phyloP scores from a whole-genome alignment of 2,888 invertebrate species.

The Polylopha cassiicola region DNA sequence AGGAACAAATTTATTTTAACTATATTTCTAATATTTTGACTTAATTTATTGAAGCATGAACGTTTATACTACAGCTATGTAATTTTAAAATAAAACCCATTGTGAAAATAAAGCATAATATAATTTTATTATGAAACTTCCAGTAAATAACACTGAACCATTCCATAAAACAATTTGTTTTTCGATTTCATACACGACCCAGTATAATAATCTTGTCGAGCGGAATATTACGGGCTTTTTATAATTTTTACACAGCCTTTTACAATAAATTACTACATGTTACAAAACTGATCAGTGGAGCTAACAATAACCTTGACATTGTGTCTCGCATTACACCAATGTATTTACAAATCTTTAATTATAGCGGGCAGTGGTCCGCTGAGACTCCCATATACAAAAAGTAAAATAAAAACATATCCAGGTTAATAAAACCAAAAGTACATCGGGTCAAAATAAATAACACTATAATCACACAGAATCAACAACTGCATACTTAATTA shows the following conservation, averaged over 20 bases:
- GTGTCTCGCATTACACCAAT: constrained; percentile 51
- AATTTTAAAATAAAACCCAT: constrained; percentile 55
- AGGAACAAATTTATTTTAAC: background rate
- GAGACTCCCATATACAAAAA: constrained; percentile 27
- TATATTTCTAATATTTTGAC: constrained; percentile 13
- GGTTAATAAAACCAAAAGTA: constrained; percentile 17
- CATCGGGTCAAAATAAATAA: constrained; percentile 18
- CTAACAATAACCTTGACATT: constrained; percentile 48
- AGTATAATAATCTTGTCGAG: constrained; percentile 57
- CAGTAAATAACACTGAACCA: constrained; percentile 75
- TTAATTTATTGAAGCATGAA: constrained; percentile 25
- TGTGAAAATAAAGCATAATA: constrained; percentile 76
- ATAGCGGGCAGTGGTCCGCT: constrained; percentile 56
- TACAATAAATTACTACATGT: constrained; percentile 73
- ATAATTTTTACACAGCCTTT: constrained; percentile 74
- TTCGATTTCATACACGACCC: constrained; percentile 67
- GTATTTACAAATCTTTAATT: constrained; percentile 69
- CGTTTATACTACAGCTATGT: background rate
- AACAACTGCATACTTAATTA: constrained; percentile 18
- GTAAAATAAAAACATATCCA: constrained; percentile 31
- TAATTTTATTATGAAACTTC: constrained; percentile 76
- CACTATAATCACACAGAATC: constrained; percentile 14
- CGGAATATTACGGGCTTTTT: constrained; percentile 60
- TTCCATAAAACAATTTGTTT: constrained; percentile 69
- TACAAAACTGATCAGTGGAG: constrained; percentile 73